A percentile compares a stretch with the other conserved stretches of the same genome.
Conservation (phyloP, 2,113 vertebrate genomes). For the Aspiorhynchus laticeps region DNA sequence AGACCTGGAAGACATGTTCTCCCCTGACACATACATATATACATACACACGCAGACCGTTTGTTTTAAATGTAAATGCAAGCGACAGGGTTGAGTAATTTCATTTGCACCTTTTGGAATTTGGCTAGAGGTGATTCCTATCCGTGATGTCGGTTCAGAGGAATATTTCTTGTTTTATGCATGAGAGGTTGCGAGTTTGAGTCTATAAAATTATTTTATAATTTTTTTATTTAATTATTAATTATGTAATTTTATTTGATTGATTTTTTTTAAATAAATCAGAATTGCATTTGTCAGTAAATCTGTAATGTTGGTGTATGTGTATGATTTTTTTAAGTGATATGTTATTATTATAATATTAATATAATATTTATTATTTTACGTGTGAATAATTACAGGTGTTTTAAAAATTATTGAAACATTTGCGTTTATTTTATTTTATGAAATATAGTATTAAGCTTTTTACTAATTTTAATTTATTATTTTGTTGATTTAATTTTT, state of each 20-base stretch:
- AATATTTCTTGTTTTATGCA: background rate
- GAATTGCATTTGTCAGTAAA: background rate
- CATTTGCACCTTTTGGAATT: background rate
- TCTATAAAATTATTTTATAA: background rate
- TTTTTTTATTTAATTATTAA: background rate
- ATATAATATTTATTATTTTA: background rate
- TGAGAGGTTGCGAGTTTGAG: background rate
- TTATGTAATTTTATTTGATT: background rate
- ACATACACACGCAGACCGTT: background rate
- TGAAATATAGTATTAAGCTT: background rate
- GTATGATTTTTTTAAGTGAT: background rate
- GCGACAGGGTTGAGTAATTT: background rate
- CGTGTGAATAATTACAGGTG: background rate
- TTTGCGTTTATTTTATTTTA: background rate
- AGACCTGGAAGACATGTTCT: slow-evolving; percentile 4
- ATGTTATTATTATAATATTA: background rate
- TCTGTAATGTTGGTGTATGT: background rate
- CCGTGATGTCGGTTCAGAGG: background rate
- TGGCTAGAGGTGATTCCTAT: background rate
- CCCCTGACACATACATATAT: background rate
- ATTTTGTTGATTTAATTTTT: background rate
- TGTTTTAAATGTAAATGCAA: background rate
- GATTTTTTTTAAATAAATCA: background rate
- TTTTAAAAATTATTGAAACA: background rate
- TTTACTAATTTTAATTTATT: background rate